These are phyloP conservation scores for Sturnus vulgaris DNA, from an alignment of 2,113 vertebrate genomes.

Conservation along the genomic window DNA sequence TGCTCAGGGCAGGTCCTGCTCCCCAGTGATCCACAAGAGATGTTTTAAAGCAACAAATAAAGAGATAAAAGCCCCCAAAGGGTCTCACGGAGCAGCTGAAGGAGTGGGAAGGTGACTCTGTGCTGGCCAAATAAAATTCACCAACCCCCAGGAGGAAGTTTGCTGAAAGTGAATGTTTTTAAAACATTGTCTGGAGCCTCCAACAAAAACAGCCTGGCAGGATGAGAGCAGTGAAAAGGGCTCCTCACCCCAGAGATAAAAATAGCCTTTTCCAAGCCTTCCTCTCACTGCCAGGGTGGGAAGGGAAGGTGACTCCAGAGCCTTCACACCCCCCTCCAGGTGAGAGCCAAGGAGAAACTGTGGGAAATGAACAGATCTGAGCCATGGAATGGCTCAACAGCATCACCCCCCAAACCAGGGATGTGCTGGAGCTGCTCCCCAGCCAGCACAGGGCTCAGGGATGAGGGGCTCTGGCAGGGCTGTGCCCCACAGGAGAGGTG, in stretches of 20 bases:
- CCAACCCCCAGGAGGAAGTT: not conserved
- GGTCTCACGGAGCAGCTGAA: not conserved
- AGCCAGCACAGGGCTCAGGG: not conserved
- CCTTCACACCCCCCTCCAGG: not conserved
- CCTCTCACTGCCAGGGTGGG: not conserved
- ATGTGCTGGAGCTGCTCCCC: not conserved
- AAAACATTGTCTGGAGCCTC: not conserved
- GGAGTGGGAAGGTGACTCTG: not conserved
- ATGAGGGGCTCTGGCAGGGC: not conserved
- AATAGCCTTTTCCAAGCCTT: not conserved
- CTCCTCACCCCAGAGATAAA: not conserved
- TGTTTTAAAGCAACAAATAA: not conserved
- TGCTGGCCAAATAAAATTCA: not conserved
- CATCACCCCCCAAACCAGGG: not conserved
- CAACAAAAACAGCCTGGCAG: not conserved
- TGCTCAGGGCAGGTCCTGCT: not conserved
- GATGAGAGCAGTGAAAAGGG: not conserved
- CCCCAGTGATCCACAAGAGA: rapidly evolving
- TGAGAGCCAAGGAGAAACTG: not conserved
- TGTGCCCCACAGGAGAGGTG: not conserved
- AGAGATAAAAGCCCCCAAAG: not conserved
- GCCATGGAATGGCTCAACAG: rapidly evolving
- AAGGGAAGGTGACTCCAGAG: not conserved
- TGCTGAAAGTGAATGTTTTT: not conserved
- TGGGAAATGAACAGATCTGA: not conserved